Evolutionary conservation across 2,888 invertebrate genomes (phyloP).

Genomic region (Neocrepidodera transversa): DNA sequence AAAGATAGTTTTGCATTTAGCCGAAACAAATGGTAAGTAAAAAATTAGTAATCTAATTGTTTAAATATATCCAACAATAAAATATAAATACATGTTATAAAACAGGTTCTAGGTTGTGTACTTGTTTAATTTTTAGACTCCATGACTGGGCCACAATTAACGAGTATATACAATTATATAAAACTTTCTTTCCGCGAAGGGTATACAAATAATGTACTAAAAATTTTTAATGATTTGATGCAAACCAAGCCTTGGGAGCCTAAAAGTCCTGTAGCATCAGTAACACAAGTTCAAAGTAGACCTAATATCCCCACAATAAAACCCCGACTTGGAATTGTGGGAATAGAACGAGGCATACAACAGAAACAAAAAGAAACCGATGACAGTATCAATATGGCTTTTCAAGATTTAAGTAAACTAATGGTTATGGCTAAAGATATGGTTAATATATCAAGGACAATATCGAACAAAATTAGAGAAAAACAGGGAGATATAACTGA

Average conservation of each 20-base stretch:
- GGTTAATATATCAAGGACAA: conserved; percentile 90
- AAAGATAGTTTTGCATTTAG: conserved; percentile 79
- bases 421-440: conserved; percentile 98
- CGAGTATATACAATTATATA: conserved; percentile 75
- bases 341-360: conserved; percentile 92
- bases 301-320: conserved; percentile 64
- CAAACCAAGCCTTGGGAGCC: conserved; percentile 71
- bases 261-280: conserved; percentile 46
- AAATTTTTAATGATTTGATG: conserved; percentile 69
- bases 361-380: conserved; percentile 91
- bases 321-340: conserved; percentile 88
- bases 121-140: conserved; percentile 24
- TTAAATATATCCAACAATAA: too few relatives aligned
- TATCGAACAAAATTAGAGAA: conserved; percentile 91
- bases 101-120: too few relatives aligned
- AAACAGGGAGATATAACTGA: conserved; percentile 95
- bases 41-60: too few relatives aligned
- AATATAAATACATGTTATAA: neutral
- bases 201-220: conserved; percentile 70
- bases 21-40: conserved; percentile 70
- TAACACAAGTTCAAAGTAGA: conserved; percentile 40
- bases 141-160: conserved; percentile 74
- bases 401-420: conserved; percentile 92
- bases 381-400: conserved; percentile 90
- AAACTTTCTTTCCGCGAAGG: conserved; percentile 90